Conservation (phyloP, 2,888 invertebrate species). For the Diplazon laetatorius region DNA sequence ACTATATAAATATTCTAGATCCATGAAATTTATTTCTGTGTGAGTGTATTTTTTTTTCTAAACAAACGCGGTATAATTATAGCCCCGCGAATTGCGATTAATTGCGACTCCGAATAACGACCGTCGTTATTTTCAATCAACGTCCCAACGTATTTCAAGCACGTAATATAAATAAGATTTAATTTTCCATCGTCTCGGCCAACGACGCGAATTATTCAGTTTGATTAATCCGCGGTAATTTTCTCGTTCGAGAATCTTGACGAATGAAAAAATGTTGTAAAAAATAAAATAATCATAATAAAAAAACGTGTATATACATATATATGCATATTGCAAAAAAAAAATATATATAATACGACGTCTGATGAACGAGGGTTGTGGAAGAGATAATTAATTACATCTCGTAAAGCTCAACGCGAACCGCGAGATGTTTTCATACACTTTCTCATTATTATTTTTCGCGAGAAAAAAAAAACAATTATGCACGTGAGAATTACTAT, state of each 20-base stretch:
- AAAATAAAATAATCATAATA: too few relatives aligned
- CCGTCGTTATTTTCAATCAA: conserved; percentile 1
- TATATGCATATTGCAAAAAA: too few relatives aligned
- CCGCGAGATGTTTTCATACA: background rate
- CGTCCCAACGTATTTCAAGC: background rate
- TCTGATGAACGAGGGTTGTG: background rate
- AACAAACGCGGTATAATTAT: too few relatives aligned
- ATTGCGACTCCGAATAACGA: background rate
- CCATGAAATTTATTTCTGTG: too few relatives aligned
- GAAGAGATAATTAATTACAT: background rate
- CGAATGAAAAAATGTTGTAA: too few relatives aligned
- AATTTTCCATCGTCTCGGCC: conserved; percentile 4
- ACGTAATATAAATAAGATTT: conserved; percentile 4
- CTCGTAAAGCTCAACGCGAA: background rate
- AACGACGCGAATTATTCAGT: conserved; percentile 18
- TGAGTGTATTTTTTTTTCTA: too few relatives aligned
- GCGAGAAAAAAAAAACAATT: background rate
- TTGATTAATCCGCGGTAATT: conserved; percentile 7
- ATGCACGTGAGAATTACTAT: background rate
- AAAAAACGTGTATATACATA: too few relatives aligned
- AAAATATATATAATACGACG: background rate
- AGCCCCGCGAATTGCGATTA: background rate
- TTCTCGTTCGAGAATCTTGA: background rate
- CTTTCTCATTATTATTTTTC: conserved; percentile 1
- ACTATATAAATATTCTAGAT: background rate